Evolutionary conservation across 2,797 vertebrate species (phyloP).

Genomic region (Halcyon smyrnensis): DNA sequence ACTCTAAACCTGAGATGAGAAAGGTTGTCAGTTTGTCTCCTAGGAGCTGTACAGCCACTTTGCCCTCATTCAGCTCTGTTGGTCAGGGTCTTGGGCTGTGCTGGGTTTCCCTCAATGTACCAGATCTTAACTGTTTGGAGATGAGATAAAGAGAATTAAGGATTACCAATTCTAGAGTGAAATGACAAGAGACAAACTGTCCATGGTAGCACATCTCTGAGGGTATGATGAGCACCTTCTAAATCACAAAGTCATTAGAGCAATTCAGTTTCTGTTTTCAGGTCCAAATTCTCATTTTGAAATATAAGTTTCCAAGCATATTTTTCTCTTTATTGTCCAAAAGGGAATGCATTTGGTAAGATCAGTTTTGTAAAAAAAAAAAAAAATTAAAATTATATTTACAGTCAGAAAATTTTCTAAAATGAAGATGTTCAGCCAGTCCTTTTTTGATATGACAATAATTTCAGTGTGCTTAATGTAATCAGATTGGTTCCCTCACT

Average conservation of each 20-base stretch:
- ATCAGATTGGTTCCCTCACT: neutral
- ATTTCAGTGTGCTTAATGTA: neutral
- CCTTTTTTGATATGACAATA: neutral
- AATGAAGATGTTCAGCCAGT: neutral
- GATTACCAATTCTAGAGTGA: neutral
- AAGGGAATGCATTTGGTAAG: neutral
- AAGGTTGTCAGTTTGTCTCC: neutral
- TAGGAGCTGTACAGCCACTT: neutral
- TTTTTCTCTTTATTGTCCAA: neutral
- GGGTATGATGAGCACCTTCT: fast-evolving
- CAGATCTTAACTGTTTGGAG: fast-evolving
- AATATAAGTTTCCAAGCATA: neutral
- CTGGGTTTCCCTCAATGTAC: neutral
- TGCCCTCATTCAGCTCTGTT: neutral
- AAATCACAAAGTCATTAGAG: neutral
- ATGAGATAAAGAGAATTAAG: neutral
- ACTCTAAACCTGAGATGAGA: neutral
- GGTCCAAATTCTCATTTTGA: neutral
- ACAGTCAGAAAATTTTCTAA: neutral
- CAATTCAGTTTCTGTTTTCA: neutral
- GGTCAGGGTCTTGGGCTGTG: too few relatives aligned
- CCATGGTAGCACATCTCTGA: neutral
- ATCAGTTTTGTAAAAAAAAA: neutral
- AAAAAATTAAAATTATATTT: neutral
- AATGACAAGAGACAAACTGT: neutral